phyloP scores from a whole-genome alignment of 2,797 vertebrate genomes.

The Delichon dasypus region DNA sequence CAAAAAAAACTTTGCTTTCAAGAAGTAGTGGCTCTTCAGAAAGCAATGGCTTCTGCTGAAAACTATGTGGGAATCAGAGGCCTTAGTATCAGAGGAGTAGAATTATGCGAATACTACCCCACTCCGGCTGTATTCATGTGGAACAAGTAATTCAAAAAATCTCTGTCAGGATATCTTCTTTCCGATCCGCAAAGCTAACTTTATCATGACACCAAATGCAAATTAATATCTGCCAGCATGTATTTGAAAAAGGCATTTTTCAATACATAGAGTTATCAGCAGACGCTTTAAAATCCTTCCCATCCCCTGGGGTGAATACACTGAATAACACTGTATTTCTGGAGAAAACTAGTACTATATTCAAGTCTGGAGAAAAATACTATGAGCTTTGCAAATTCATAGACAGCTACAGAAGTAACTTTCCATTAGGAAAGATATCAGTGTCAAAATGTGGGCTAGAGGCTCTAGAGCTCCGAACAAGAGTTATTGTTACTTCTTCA shows the following conservation, averaged over 20 bases:
- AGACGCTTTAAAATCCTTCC: neutral
- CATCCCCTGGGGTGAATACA: neutral
- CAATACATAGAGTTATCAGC: neutral
- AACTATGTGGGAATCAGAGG: neutral
- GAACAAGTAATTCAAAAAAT: neutral
- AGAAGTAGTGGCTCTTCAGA: neutral
- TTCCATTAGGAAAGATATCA: neutral
- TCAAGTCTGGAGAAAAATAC: neutral
- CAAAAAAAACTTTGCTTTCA: neutral
- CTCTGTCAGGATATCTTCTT: neutral
- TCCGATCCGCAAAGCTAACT: neutral
- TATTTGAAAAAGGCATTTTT: slow-evolving; percentile 11
- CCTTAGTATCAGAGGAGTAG: neutral
- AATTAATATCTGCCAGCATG: neutral
- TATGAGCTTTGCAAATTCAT: neutral
- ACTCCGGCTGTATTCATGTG: neutral
- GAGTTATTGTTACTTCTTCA: neutral
- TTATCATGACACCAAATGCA: slow-evolving; percentile 15
- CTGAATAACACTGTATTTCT: neutral
- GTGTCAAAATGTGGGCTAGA: neutral
- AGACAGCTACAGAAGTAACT: neutral
- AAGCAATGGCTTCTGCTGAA: neutral
- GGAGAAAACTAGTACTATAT: neutral
- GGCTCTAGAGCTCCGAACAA: neutral
- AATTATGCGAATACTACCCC: neutral